Evolutionary conservation across 2,113 vertebrate genomes (phyloP).

Genomic region (Aspiorhynchus laticeps): DNA sequence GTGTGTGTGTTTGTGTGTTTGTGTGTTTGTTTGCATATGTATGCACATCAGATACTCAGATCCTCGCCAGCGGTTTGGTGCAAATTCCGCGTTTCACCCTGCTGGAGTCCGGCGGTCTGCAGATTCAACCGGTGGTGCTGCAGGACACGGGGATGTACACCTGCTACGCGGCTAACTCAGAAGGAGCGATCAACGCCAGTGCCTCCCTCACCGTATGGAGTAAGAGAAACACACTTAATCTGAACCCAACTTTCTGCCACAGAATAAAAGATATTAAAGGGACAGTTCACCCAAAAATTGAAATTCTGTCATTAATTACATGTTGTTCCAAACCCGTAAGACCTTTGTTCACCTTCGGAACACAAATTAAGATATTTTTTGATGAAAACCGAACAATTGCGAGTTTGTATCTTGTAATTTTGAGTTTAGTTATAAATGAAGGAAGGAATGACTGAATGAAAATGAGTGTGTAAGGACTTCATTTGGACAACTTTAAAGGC

Average conservation of each 20-base stretch:
- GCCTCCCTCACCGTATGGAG: constrained; percentile 90
- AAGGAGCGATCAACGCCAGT: constrained; percentile 80
- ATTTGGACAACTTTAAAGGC: too few relatives aligned
- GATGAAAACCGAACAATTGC: not conserved
- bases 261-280: not conserved
- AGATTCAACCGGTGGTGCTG: constrained; percentile 81
- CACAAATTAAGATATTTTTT: too few relatives aligned
- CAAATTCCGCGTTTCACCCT: constrained; percentile 86
- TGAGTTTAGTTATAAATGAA: not conserved
- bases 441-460: not conserved
- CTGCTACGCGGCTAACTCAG: constrained; percentile 83
- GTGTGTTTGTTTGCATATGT: constrained; percentile 41
- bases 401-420: not conserved
- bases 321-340: too few relatives aligned
- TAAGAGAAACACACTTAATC: constrained; percentile 69
- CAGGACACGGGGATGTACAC: constrained; percentile 89
- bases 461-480: not conserved
- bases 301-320: too few relatives aligned
- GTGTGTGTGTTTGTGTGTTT: constrained; percentile 39
- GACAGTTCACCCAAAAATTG: too few relatives aligned
- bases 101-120: constrained; percentile 88
- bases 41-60: constrained; percentile 77
- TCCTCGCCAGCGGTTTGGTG: constrained; percentile 89
- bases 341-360: too few relatives aligned
- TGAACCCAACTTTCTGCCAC: not conserved